Percentiles rank a stretch among this genome's conserved stretches.
phyloP scores from a whole-genome alignment of 1,140 invertebrate genomes.

The Drosophila nigromelanica region DNA sequence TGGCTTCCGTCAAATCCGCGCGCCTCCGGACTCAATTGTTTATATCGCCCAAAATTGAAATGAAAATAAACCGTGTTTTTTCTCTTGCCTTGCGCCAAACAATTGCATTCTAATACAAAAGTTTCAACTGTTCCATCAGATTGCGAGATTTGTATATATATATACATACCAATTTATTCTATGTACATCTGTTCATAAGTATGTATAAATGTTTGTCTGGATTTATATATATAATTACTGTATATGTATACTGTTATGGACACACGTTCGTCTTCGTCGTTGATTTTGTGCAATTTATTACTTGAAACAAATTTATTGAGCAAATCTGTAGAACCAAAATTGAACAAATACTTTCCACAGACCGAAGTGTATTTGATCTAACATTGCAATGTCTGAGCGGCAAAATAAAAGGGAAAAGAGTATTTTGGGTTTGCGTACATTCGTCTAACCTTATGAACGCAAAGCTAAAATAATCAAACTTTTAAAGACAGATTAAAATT shows the following conservation, averaged over 20 bases:
- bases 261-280: constrained; percentile 40
- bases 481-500: too few species aligned
- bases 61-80: constrained; percentile 63
- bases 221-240: neutral
- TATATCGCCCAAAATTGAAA: constrained; percentile 68
- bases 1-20: constrained; percentile 66
- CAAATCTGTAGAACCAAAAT: constrained; percentile 37
- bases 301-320: constrained; percentile 45
- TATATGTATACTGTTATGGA: constrained; percentile 1
- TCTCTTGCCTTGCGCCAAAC: constrained; percentile 47
- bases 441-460: too few species aligned
- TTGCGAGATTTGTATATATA: constrained; percentile 17
- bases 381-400: neutral
- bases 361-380: constrained; percentile 9
- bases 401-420: too few species aligned
- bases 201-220: too few species aligned
- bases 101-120: constrained; percentile 64
- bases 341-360: neutral
- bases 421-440: too few species aligned
- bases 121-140: constrained; percentile 14
- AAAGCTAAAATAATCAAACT: too few species aligned
- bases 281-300: constrained; percentile 62
- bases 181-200: constrained; percentile 12
- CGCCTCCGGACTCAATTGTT: constrained; percentile 56
- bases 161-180: constrained; percentile 1